Evolutionary conservation across 2,888 invertebrate genomes (phyloP), one percentile per base, ranked within the genome.

Genomic region (Cyclophora punctaria): DNA sequence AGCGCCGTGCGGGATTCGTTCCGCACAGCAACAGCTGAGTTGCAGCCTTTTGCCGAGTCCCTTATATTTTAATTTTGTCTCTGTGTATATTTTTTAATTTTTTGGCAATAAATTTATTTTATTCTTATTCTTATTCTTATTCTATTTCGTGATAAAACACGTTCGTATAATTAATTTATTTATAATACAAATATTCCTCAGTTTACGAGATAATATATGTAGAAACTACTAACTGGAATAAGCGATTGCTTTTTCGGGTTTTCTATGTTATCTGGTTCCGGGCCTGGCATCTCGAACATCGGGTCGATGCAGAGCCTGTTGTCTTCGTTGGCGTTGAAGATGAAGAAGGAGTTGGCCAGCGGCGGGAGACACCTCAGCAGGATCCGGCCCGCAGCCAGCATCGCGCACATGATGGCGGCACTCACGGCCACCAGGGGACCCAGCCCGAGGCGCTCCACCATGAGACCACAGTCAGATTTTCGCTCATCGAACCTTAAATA

Each of bases 271-370:
- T 53, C 48, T 0, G 55, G 54, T 0, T 52, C 40, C 4, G 48
- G 44, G 0, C 58, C 68, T 3, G 71, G 67, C 0, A 66, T 48
- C 20, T 46, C 62, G 52, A 70, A 71, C 3, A 73, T 49, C 0
- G 67, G 65, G 55, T 62, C 80, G 7, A 86, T 74, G 53, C 79
- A 78, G 0, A 87, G 71, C 20, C 87, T 65, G 60, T 87, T 87
- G 63, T 86, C 87, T 56, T 86, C 87, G 48, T 86, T 86, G 0
- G 75, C 77, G 53, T 85, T 85, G 64, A 85, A 87, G 45, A 86
- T 80, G 62, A 85, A 87, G 67, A 80, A 86, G 34, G 85, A 83
- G 49, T 75, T 74, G 0, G 80, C 75, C 3, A 67, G 51, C 0
- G 80, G 75, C 0, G 86, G 85, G 2, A 87, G 68, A 49, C 73